Evolutionary conservation across 2,888 invertebrate species (phyloP), one percentile per base, ranked within the genome.

Genomic region (Meteorus colon): DNA sequence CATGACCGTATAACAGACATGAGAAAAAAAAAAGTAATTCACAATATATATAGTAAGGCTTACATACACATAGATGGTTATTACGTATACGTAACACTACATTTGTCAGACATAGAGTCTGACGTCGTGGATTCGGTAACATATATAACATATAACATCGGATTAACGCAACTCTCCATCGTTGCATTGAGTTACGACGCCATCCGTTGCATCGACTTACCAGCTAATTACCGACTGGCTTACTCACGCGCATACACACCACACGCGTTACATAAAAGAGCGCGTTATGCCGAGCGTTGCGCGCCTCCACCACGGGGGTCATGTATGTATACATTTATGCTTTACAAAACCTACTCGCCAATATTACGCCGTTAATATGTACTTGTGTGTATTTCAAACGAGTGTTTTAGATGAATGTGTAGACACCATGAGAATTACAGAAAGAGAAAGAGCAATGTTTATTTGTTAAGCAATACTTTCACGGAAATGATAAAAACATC

Each of bases 161-260:
- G 73, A 73, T 79, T 77, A 78, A 80, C 75, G 75, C 79, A 76
- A 79, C 76, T 75, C 73, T 71, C 19, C 19, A 55, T 74, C 74
- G 76, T 78, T 79, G 79, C 75, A 78, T 74, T 70, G 77, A 65
- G 77, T 81, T 79, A 81, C 79, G 77, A 79, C 75, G 78, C 75
- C 77, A 79, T 78, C 77, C 77, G 78, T 77, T 81, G 81, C 81
- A 79, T 78, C 79, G 78, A 77, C 76, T 75, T 76, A 66, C 74
- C 74, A 75, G 78, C 74, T 81, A 81, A 81, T 81, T 81, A 81
- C 80, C 79, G 74, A 80, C 78, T 79, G 48, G 45, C 31, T 31
- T 29, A 48, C 69, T 24, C 41, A 41, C 69, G 14, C 45, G 14
- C 67, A 65, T 16, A 34, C 65, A 65, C n/a, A 65, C 65, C 74